Conservation (phyloP, 2,888 invertebrate genomes). For the Chorisops tibialis region DNA sequence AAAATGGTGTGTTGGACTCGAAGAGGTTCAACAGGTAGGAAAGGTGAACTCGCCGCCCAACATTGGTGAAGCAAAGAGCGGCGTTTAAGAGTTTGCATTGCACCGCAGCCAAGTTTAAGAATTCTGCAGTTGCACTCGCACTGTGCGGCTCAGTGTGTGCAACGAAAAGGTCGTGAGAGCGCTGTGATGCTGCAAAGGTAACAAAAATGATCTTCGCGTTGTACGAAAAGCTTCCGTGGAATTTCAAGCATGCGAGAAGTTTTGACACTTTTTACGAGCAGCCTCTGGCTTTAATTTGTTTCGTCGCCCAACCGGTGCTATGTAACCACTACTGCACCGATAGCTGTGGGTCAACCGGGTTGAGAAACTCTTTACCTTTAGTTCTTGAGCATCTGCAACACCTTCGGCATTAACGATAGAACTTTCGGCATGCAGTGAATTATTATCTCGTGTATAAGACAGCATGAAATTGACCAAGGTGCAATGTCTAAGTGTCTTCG, state of each 20-base stretch:
- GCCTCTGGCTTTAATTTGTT: no score
- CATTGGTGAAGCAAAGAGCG: background rate
- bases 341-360: no score
- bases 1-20: constrained; percentile 13
- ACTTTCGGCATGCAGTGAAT: no score
- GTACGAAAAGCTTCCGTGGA: constrained; percentile 16
- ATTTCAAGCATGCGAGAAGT: constrained; percentile 8
- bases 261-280: background rate
- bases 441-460: no score
- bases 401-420: no score
- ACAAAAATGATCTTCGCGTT: no score
- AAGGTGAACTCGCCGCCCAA: background rate
- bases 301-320: no score
- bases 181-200: constrained; percentile 1
- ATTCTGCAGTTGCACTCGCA: background rate
- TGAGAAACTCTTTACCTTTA: no score
- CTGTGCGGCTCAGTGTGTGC: background rate
- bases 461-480: no score
- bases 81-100: constrained; percentile 5
- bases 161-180: background rate
- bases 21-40: constrained; percentile 7
- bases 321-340: no score
- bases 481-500: no score
- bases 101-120: background rate
- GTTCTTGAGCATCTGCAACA: no score